Percentiles rank a stretch among this genome's conserved stretches.
These are phyloP conservation scores for Capreolus pygargus DNA, from an alignment of 2,113 vertebrate genomes.

Conservation along the genomic window DNA sequence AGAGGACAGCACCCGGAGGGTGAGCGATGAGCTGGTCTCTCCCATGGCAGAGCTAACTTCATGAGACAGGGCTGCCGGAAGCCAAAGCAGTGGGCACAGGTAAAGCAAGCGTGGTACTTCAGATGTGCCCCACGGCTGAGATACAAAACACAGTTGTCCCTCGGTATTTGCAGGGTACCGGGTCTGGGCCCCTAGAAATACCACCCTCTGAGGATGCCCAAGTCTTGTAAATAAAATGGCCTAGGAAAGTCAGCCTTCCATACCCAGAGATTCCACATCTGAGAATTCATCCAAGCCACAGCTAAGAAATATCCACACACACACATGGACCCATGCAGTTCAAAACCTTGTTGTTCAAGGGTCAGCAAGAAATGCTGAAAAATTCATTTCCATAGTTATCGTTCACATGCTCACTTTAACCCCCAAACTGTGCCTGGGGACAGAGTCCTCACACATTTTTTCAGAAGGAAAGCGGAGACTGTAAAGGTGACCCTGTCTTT, in stretches of 20 bases:
- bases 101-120: neutral
- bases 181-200: neutral
- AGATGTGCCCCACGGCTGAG: neutral
- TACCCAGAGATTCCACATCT: neutral
- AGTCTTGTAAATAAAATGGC: neutral
- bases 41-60: neutral
- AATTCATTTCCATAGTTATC: neutral
- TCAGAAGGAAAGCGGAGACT: neutral
- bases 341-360: neutral
- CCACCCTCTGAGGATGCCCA: neutral
- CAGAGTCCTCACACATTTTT: neutral
- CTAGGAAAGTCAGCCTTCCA: neutral
- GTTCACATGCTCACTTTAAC: neutral
- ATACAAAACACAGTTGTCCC: neutral
- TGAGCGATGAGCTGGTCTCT: neutral
- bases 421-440: neutral
- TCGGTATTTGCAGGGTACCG: too few species aligned
- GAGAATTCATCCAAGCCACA: neutral
- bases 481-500: neutral
- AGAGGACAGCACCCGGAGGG: rapidly evolving
- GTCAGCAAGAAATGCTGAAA: neutral
- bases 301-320: neutral
- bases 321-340: neutral
- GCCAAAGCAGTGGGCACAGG: neutral
- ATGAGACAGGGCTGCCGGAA: neutral